Percentiles rank a stretch among this genome's conserved stretches.
These are phyloP conservation scores for Puffinus mauretanicus DNA, from an alignment of 2,113 vertebrate genomes.

Conservation along the genomic window DNA sequence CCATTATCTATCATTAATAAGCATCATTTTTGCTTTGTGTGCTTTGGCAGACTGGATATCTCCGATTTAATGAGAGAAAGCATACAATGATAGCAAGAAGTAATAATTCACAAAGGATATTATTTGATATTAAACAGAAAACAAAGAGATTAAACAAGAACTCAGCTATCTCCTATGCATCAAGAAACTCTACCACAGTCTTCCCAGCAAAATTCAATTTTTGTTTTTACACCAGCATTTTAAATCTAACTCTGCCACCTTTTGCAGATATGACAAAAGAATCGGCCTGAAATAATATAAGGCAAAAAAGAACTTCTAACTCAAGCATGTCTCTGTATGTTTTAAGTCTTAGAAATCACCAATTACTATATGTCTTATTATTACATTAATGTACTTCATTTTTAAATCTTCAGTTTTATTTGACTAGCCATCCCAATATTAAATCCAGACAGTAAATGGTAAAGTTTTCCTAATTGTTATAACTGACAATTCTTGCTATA, in stretches of 20 bases:
- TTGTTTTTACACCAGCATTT: neutral
- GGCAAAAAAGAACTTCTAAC: neutral
- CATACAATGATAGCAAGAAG: neutral
- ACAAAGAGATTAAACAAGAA: neutral
- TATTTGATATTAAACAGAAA: neutral
- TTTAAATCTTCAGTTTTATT: neutral
- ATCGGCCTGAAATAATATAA: neutral
- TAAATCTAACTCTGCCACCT: neutral
- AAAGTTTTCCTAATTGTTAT: neutral
- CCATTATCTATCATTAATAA: neutral
- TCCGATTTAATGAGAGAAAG: constrained; percentile 10
- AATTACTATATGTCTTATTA: neutral
- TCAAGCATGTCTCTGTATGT: neutral
- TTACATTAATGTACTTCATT: neutral
- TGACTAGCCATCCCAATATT: neutral
- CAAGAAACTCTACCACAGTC: neutral
- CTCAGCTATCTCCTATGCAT: neutral
- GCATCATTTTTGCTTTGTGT: neutral
- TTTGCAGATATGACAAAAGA: neutral
- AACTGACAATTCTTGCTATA: neutral
- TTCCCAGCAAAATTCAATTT: neutral
- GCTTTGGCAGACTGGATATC: neutral
- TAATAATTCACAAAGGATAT: neutral
- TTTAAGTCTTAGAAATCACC: neutral
- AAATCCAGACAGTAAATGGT: neutral